A percentile compares a stretch with the other conserved stretches of the same genome.
phyloP scores from a whole-genome alignment of 1,140 invertebrate genomes.

The Melanaphis sacchari region DNA sequence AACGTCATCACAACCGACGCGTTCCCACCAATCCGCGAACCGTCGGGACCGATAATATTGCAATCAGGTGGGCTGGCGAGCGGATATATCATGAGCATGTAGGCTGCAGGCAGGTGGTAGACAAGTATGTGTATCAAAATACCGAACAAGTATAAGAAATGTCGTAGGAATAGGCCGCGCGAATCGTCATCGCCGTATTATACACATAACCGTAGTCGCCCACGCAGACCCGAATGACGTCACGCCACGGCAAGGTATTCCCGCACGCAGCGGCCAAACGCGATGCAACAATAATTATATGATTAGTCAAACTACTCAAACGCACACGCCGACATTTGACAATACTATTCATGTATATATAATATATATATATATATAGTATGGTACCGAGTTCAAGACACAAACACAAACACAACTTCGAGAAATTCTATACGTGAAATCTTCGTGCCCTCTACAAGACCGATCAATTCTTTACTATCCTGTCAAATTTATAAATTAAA shows the following conservation, averaged over 20 bases:
- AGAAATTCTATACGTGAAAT: not conserved
- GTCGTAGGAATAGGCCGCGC: not conserved
- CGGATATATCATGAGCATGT: not conserved
- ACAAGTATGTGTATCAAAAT: not conserved
- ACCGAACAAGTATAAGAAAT: not conserved
- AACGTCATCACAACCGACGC: not conserved
- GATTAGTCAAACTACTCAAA: not conserved
- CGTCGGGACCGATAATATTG: not conserved
- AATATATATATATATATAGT: too few species aligned
- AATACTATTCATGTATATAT: too few species aligned
- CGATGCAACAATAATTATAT: not conserved
- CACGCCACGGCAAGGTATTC: not conserved
- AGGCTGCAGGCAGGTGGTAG: too few species aligned
- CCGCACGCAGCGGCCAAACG: too few species aligned
- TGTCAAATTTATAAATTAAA: too few species aligned
- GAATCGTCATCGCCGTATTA: not conserved
- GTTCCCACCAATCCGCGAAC: conserved; percentile 3
- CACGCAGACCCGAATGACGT: not conserved
- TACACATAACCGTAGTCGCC: too few species aligned
- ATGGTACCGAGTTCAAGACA: too few species aligned
- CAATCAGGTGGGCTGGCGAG: too few species aligned
- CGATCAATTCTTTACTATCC: too few species aligned
- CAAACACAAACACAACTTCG: too few species aligned
- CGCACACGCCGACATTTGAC: too few species aligned
- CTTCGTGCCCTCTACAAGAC: too few species aligned